Percentiles rank a stretch among this genome's conserved stretches.
These are phyloP conservation scores for Phylloscopus trochilus DNA, from an alignment of 2,113 vertebrate genomes.

Conservation along the genomic window DNA sequence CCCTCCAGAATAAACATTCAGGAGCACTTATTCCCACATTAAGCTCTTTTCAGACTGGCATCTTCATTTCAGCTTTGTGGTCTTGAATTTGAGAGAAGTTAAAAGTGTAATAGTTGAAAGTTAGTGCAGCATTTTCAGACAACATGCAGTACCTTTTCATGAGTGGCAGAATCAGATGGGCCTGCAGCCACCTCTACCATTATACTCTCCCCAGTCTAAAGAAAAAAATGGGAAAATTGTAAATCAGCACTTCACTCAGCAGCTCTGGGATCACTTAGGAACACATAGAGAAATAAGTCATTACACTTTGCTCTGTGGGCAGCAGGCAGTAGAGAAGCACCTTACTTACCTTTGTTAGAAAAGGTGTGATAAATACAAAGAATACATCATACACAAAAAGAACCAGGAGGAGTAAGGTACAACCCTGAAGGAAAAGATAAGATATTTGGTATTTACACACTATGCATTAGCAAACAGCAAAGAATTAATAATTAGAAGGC, in stretches of 20 bases:
- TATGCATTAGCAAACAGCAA: neutral
- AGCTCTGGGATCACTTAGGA: neutral
- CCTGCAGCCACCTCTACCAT: conserved; percentile 97
- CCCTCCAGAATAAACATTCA: neutral
- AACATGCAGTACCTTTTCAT: conserved; percentile 84
- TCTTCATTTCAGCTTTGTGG: neutral
- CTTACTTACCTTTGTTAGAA: conserved; percentile 84
- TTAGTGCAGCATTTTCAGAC: neutral
- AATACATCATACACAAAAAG: conserved; percentile 95
- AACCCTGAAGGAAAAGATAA: conserved; percentile 77
- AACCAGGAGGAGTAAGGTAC: conserved; percentile 88
- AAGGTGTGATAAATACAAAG: conserved; percentile 95
- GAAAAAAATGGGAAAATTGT: neutral
- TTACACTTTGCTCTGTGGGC: neutral
- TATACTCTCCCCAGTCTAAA: conserved; percentile 91
- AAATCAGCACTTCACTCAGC: neutral
- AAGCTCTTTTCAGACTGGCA: neutral
- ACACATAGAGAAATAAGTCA: neutral
- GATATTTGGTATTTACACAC: neutral
- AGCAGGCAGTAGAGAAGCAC: neutral
- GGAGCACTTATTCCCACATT: neutral
- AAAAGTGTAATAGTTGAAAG: neutral
- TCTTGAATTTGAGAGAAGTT: neutral
- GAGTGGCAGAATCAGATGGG: conserved; percentile 86
- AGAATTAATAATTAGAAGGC: neutral